Evolutionary conservation across 1,140 invertebrate genomes (phyloP).

Genomic region (Pogonomyrmex californicus): DNA sequence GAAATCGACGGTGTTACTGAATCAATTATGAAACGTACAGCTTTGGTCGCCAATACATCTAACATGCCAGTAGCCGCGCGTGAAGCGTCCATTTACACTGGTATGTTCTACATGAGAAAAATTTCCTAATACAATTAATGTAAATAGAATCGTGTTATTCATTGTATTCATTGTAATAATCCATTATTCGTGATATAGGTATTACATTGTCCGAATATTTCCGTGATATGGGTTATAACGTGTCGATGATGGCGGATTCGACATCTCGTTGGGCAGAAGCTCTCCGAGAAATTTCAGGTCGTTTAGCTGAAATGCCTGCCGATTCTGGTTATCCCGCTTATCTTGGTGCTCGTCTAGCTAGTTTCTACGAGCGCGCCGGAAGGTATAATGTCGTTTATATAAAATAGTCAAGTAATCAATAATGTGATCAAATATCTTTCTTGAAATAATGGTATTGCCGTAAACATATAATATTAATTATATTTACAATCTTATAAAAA

Average conservation of each 20-base stretch:
- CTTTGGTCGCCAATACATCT: constrained; percentile 99
- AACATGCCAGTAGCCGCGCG: constrained; percentile 99
- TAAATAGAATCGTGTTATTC: constrained; percentile 6
- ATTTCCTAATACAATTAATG: background rate
- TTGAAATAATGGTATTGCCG: background rate
- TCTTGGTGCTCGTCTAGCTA: constrained; percentile 98
- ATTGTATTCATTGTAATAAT: background rate
- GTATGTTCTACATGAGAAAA: constrained; percentile 81
- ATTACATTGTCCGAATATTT: constrained; percentile 99
- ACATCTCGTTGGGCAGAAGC: constrained; percentile 99
- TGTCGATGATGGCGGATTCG: constrained; percentile 99
- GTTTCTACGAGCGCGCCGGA: constrained; percentile 99
- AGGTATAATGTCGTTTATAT: constrained; percentile 78
- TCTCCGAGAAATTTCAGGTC: constrained; percentile 99
- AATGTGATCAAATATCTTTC: background rate
- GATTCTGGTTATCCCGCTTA: constrained; percentile 99
- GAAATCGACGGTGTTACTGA: constrained; percentile 98
- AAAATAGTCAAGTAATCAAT: background rate
- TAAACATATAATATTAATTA: background rate
- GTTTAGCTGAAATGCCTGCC: constrained; percentile 99
- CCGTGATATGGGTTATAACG: constrained; percentile 99
- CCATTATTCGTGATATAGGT: constrained; percentile 86
- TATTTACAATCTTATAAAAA: background rate
- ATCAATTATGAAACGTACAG: constrained; percentile 99
- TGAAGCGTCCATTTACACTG: constrained; percentile 99